Base-by-base conservation (phyloP, 1,140 invertebrate genomes). In the Sitophilus oryzae region DNA sequence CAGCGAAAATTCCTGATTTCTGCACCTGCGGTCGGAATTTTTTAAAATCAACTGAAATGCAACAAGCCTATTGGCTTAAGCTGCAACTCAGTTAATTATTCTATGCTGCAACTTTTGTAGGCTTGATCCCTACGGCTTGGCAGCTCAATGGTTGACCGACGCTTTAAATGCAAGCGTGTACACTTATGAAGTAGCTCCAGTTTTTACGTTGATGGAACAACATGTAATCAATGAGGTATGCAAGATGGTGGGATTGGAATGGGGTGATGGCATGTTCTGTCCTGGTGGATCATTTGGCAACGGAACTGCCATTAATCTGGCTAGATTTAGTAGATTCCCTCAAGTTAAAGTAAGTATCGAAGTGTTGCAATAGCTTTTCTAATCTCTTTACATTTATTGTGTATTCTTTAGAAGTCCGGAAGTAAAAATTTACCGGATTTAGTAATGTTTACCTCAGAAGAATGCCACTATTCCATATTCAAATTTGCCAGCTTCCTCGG, bases 221-320 rank as follows among this genome's bases (percentile, higher is more conserved):
- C 51, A 59, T 11, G 59, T 79, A 1, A 67, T 79, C 22, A 55
- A 62, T 35, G 71, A 74, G 54, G 81, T 87, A 76, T 71, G 77
- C 20, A 67, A 68, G 14, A 69, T 79, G 56, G 73, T 74, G 40
- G 71, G 71, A 20, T 64, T 67, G 3, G 46, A 61, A 19, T 66
- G 66, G 21, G 79, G 80, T 1, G 85, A 86, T 60, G 84, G 80
- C 0, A 77, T 86, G 15, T 84, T 87, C 68, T 79, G 81, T 50
- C 85, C 85, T 30, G 84, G 85, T 36, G 85, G 84, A n/a, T 81
- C 82, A n/a, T 77, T 85, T 25, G 79, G 81, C n/a, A 88, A 86
- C 67, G 74, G 84, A 37, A 85, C 80, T 58, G 84, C 79, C 1
- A 77, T 87, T 35, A 74, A 81, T 58, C 65, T 81, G 16, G 84